These are phyloP conservation scores for Sceloporus tristichus DNA, from an alignment of 2,113 vertebrate species.

Conservation along the genomic window DNA sequence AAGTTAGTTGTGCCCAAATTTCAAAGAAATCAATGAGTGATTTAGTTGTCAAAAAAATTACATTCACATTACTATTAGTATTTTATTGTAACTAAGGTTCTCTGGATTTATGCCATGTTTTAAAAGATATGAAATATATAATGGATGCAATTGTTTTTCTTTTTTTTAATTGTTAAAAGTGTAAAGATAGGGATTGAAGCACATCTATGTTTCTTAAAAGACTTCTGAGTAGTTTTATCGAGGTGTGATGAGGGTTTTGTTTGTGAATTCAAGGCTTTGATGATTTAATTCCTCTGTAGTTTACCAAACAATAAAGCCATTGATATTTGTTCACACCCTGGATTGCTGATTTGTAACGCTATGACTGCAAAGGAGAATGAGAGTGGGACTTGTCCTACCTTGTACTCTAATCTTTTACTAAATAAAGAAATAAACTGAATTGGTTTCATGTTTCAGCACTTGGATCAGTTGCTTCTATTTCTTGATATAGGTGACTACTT, in stretches of 20 bases:
- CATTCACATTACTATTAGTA: not conserved
- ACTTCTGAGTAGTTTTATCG: not conserved
- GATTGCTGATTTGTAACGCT: not conserved
- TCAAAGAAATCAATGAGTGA: not conserved
- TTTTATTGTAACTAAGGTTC: not conserved
- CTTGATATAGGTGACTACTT: not conserved
- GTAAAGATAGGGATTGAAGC: not conserved
- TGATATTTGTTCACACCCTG: not conserved
- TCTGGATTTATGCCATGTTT: not conserved
- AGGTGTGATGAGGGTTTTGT: not conserved
- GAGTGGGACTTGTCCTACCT: accelerated
- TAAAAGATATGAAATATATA: not conserved
- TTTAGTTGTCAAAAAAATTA: not conserved
- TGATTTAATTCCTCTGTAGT: not conserved
- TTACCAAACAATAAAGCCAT: not conserved
- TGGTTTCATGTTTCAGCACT: not conserved
- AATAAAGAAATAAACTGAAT: constrained; percentile 6
- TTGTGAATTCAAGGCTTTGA: not conserved
- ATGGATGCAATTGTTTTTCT: not conserved
- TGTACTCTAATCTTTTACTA: not conserved
- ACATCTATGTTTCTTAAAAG: not conserved
- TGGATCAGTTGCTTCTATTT: not conserved
- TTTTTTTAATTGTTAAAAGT: not conserved
- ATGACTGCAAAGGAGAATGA: accelerated
- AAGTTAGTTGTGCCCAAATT: not conserved